Base-by-base conservation (phyloP, 2,888 invertebrate genomes). In the Platerodrilus igneus region DNA sequence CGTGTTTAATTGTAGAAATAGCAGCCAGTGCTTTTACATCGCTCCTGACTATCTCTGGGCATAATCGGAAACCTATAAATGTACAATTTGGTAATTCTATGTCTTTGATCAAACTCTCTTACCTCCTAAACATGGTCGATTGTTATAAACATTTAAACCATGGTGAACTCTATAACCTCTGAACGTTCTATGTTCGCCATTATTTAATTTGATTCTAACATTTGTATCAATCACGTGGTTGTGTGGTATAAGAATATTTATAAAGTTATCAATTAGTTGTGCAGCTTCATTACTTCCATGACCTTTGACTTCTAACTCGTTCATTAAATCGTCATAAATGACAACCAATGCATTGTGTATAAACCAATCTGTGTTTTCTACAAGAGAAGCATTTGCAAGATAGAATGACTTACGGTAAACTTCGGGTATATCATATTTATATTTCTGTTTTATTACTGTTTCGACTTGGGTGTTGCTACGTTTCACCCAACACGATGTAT, bases 301-400 rank as follows among this genome's bases (percentile, higher is more conserved):
- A 8, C 51, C 31, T 3, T 15, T 23, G 4, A 35, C 33, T 37
- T 48, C 22, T 20, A 63, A 33, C 9, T 51, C 42, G 3, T 57
- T 37, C 8, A 62, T 57, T 17, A 68, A 49, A 20, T 53, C 53
- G 1, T 57, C 48, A 50, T 62, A 65, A 11, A 57, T 38, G 1
- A 57, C 41, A 42, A 64, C 60, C 37, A 63, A 63, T 4, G 64
- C 58, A 32, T 52, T 48, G 42, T 66, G 64, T 3, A 64, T 41
- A 46, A 56, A 67, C 60, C 66, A 68, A 32, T 63, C 63, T 2
- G 59, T 55, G 30, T 58, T 59, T 38, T 67, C 66, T 43, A 58
- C 61, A 15, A 65, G 51, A 3, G 61, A 50, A 2, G 67, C 64
- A 40, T 68, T 68, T 8, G 66, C 67, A 15, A 64, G 47, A 42